A percentile compares a stretch with the other conserved stretches of the same genome.
These are phyloP conservation scores for Typhlichthys subterraneus DNA, from an alignment of 2,797 vertebrate species.

Conservation along the genomic window DNA sequence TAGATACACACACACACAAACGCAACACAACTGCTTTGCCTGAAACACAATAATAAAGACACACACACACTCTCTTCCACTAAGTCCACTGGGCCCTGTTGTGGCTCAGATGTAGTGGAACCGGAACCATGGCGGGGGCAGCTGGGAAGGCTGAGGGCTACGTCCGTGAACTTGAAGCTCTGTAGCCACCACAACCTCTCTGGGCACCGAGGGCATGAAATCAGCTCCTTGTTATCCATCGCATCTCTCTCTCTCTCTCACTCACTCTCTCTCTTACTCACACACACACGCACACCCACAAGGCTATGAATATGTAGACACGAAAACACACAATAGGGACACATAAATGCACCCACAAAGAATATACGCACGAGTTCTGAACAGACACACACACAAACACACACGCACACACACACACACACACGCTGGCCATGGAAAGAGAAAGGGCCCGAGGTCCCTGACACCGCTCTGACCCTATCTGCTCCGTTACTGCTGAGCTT, in stretches of 20 bases:
- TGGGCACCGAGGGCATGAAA: constrained; percentile 75
- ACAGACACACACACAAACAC: constrained; percentile 45
- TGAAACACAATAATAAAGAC: constrained; percentile 30
- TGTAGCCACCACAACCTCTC: constrained; percentile 77
- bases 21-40: constrained; percentile 12
- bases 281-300: constrained; percentile 1
- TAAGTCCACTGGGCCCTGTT: constrained; percentile 54
- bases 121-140: constrained; percentile 69
- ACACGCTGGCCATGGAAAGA: constrained; percentile 23
- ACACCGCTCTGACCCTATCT: constrained; percentile 56
- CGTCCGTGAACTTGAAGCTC: constrained; percentile 79
- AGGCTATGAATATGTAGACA: too few relatives aligned
- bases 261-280: too few relatives aligned
- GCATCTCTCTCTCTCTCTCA: constrained; percentile 42
- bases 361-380: constrained; percentile 44
- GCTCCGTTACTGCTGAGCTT: constrained; percentile 43
- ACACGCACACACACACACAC: constrained; percentile 13
- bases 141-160: constrained; percentile 79
- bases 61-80: constrained; percentile 54
- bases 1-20: not conserved
- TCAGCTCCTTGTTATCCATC: constrained; percentile 77
- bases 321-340: constrained; percentile 14
- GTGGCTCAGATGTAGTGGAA: constrained; percentile 66
- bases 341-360: constrained; percentile 47
- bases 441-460: constrained; percentile 61